Evolutionary conservation across 2,797 vertebrate genomes (phyloP).

Genomic region (Remorina albescens): DNA sequence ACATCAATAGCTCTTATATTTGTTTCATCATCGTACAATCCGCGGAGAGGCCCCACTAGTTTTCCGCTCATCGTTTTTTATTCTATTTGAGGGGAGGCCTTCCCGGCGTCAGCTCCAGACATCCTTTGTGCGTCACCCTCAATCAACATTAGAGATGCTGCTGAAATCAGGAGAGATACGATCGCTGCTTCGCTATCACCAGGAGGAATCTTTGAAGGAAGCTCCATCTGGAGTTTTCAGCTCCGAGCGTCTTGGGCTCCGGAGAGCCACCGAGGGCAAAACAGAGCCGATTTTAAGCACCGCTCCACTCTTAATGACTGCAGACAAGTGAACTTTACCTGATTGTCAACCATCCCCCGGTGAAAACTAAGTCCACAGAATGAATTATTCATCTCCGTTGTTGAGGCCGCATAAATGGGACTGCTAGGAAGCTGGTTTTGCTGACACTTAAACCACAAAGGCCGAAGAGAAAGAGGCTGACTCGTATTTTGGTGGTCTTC

Average conservation of each 20-base stretch:
- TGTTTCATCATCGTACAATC: slow-evolving; percentile 9
- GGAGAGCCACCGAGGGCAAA: slow-evolving; percentile 11
- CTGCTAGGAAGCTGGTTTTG: slow-evolving; percentile 15
- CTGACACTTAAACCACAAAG: slow-evolving; percentile 18
- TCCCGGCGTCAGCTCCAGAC: neutral
- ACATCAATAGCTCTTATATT: slow-evolving; percentile 47
- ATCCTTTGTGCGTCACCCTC: neutral
- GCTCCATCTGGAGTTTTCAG: slow-evolving; percentile 21
- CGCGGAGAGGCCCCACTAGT: neutral
- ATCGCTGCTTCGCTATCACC: neutral
- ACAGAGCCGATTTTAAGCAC: slow-evolving; percentile 18
- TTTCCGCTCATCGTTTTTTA: neutral
- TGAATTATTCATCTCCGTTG: slow-evolving; percentile 42
- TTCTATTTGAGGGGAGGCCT: neutral
- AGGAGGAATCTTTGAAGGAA: slow-evolving; percentile 1
- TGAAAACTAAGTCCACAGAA: neutral
- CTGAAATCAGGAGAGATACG: neutral
- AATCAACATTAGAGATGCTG: neutral
- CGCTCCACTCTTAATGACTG: slow-evolving; percentile 9
- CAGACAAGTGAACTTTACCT: slow-evolving; percentile 1
- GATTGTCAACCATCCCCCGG: neutral
- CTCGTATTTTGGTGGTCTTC: slow-evolving; percentile 20
- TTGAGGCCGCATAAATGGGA: neutral
- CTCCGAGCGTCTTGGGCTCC: neutral
- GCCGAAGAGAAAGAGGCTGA: slow-evolving; percentile 22